Evolutionary conservation across 2,888 invertebrate genomes (phyloP).

Genomic region (Dendrolimus houi): DNA sequence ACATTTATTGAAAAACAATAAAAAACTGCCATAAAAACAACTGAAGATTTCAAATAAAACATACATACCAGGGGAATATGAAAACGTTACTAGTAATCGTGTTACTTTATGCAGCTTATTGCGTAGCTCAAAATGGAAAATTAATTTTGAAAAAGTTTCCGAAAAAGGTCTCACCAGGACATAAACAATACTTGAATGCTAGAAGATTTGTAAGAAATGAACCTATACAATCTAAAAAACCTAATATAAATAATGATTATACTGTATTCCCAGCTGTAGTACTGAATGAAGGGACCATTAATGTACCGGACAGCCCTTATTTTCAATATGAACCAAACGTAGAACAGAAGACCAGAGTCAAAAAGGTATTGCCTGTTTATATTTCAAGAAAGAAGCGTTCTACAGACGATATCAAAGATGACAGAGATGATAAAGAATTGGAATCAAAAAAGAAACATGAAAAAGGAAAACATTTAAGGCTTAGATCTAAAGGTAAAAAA

Average conservation of each 20-base stretch:
- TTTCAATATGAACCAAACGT: constrained; percentile 22
- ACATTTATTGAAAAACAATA: not conserved
- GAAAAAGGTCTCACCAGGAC: constrained; percentile 26
- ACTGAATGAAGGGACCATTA: constrained; percentile 2
- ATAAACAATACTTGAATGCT: constrained; percentile 30
- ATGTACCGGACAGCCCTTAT: constrained; percentile 33
- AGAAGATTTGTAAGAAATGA: constrained; percentile 26
- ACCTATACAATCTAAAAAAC: constrained; percentile 4
- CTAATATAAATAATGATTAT: constrained; percentile 17
- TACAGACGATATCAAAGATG: constrained; percentile 5
- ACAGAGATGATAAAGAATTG: not conserved
- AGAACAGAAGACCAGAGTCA: constrained; percentile 31
- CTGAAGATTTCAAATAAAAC: not conserved
- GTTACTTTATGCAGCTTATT: constrained; percentile 18
- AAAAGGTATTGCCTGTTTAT: constrained; percentile 34
- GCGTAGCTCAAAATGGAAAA: constrained; percentile 11
- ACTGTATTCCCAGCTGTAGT: constrained; percentile 34
- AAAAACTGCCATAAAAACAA: not conserved
- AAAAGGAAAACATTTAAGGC: too few species aligned
- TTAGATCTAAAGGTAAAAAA: not conserved
- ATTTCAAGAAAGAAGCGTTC: constrained; percentile 28
- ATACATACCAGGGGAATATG: constrained; percentile 21
- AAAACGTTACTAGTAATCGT: constrained; percentile 25
- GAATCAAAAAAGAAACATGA: too few species aligned
- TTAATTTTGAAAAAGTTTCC: constrained; percentile 18